Percentiles rank a stretch among this genome's conserved stretches.
These are phyloP conservation scores for Strigamia maritima DNA, from an alignment of 2,888 invertebrate genomes.

Conservation along the genomic window DNA sequence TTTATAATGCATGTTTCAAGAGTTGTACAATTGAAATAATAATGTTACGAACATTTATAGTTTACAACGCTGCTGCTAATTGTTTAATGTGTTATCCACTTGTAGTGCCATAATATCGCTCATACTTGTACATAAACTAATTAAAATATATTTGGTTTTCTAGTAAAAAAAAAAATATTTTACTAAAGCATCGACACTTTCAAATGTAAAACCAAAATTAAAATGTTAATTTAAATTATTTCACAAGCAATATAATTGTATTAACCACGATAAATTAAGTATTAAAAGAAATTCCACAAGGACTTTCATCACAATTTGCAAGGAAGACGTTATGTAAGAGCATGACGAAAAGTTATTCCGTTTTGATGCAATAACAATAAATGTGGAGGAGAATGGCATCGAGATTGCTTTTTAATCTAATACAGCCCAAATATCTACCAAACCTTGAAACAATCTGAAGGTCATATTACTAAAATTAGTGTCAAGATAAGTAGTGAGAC, in stretches of 20 bases:
- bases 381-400: neutral
- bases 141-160: neutral
- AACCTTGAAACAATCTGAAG: neutral
- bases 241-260: neutral
- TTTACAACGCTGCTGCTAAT: neutral
- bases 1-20: neutral
- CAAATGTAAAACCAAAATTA: neutral
- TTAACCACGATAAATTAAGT: too few relatives aligned
- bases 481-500: too few relatives aligned
- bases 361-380: neutral
- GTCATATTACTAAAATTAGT: neutral
- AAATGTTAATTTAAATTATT: neutral
- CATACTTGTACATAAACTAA: neutral
- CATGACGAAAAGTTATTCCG: neutral
- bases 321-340: neutral
- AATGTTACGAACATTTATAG: neutral
- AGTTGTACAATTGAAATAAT: neutral
- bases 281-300: neutral
- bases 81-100: neutral
- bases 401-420: too few relatives aligned
- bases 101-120: neutral
- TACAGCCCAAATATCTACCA: neutral
- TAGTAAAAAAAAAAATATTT: neutral
- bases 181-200: too few relatives aligned
- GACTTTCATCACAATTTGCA: neutral